phyloP scores from a whole-genome alignment of 2,888 invertebrate genomes.

The Gandaritis pyraliata region DNA sequence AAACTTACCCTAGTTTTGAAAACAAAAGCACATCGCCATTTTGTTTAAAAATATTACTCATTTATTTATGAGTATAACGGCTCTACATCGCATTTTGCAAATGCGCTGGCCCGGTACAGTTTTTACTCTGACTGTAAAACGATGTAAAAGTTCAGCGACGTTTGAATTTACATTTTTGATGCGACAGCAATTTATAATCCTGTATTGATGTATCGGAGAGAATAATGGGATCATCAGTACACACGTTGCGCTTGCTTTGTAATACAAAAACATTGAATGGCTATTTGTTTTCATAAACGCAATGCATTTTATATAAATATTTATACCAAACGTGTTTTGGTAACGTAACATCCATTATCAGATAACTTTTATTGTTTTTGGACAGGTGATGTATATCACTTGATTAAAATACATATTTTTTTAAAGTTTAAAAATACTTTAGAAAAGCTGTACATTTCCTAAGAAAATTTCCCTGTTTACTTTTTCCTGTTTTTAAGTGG shows the following conservation, averaged over 20 bases:
- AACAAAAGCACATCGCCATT: not conserved
- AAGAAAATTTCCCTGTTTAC: too few relatives aligned
- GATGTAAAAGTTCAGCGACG: conserved; percentile 33
- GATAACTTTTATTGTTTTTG: not conserved
- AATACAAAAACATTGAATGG: conserved; percentile 21
- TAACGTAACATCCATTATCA: not conserved
- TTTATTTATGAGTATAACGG: conserved; percentile 20
- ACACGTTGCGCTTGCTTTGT: conserved; percentile 31
- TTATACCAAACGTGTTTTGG: not conserved
- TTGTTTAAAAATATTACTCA: conserved; percentile 14
- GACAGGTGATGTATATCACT: too few relatives aligned
- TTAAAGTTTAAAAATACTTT: too few relatives aligned
- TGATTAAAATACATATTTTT: too few relatives aligned
- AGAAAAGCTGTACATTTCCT: too few relatives aligned
- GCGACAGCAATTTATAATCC: conserved; percentile 35
- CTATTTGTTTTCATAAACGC: conserved; percentile 23
- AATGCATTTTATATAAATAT: conserved; percentile 14
- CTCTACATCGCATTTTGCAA: conserved; percentile 20
- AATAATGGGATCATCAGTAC: conserved; percentile 34
- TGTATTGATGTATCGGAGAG: conserved; percentile 37
- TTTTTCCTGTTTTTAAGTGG: too few relatives aligned
- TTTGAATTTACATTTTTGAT: conserved; percentile 38
- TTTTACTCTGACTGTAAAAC: conserved; percentile 28
- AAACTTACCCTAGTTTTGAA: not conserved
- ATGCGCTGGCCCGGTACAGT: conserved; percentile 20